Base-by-base conservation (phyloP, 2,888 invertebrate species). In the Agonopterix subpropinquella region DNA sequence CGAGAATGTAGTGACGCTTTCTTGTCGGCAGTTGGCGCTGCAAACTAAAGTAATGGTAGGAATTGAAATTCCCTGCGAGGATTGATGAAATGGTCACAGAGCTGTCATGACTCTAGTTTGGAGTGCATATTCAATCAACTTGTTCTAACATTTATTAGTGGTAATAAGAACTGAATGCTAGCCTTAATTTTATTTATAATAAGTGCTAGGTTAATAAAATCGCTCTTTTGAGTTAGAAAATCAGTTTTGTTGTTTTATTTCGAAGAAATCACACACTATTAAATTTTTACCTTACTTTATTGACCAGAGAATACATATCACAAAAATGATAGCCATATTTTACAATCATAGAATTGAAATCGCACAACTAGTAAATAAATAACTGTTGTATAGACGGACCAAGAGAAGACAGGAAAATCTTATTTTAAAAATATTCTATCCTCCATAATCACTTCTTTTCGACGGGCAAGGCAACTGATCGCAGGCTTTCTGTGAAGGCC, bases 171-270 rank as follows among this genome's bases (percentile, higher is more conserved):
- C 86, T 87, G 85, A 86, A 77, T 76, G 83, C 81, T 87, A 85
- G 86, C 84, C 84, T 85, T 87, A 83, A 84, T 82, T 83, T 84
- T 77, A 85, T 85, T 87, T 84, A 86, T 82, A 69, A 78, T 83
- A 86, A 86, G 84, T 79, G 80, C 77, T 86, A 88, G 86, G 77
- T 72, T 80, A 82, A 84, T 84, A 85, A 88, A 67, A 86, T 75
- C 70, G 81, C 86, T 87, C 87, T 85, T 86, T 83, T 85, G 85
- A 87, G 87, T 86, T 86, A 82, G 78, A 85, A 85, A 87, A 84
- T 73, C 76, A 52, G 76, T 53, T 42, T 56, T 61, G 66, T 63
- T 78, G 79, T 87, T 86, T 87, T 70, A 82, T 81, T 85, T 44
- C 7, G 8, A 44, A 43, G 28, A 39, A 39, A 39, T 39, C 1